Evolutionary conservation across 2,888 invertebrate species (phyloP), one percentile per base, ranked within the genome.

Genomic region (Xestia sexstrigata): DNA sequence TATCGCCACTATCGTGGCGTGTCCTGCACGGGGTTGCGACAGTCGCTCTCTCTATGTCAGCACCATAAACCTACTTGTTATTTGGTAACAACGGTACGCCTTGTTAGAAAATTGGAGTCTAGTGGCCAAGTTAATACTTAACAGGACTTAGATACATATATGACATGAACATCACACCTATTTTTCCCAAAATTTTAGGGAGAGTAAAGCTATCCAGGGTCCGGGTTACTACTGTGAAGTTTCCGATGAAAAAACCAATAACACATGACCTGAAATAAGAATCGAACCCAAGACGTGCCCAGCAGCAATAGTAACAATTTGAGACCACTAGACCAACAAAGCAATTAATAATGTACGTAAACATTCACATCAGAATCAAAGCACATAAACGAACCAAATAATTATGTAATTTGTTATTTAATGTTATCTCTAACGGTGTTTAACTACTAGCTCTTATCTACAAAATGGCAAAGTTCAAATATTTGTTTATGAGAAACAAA

Each of bases 401-500:
- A 26, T 76, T 72, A 83, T 13, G 58, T 76, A 72, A 83, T 60
- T 55, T 70, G 55, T 69, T 83, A 66, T 83, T 72, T 49, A n/a
- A 67, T 23, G 11, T 71, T 86, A 83, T 83, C 68, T 66, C 68
- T 47, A 45, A 76, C 60, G 55, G 1, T 11, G 20, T 39, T 76
- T 67, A 70, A 69, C 23, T 63, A 30, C 67, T 67, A 42, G 65
- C 42, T 9, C n/a, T 88, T 85, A 85, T 85, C 88, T 35, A 45
- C 20, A n/a, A 66, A 52, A 67, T 75, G 79, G 49, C 78, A 85
- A 71, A 85, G 88, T 73, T 88, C 86, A 88, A 78, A 52, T 70
- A 60, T 83, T 83, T 87, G 83, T 84, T 78, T 77, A 73, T 65
- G 47, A 49, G 76, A 71, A 58, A 47, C 73, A 84, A 74, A 85